Evolutionary conservation across 1,140 invertebrate species (phyloP), one percentile per base, ranked within the genome.

Genomic region (Lucilia sericata): DNA sequence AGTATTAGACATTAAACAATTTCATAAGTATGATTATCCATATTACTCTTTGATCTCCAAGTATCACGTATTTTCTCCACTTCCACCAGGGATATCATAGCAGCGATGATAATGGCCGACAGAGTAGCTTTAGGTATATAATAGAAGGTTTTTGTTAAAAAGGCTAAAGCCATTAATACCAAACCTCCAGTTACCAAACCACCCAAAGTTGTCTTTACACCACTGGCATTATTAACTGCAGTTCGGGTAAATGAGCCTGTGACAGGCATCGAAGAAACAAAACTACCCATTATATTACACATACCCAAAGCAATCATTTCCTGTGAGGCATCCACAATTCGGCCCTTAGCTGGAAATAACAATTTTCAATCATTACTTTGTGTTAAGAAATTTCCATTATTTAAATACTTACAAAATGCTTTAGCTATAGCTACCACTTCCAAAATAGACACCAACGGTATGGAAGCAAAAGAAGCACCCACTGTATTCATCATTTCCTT

Each of bases 151-250:
- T 94, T 93, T 1, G 96, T 96, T 5, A 97, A 91, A 84, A 96
- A 93, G 34, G 93, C 93, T 12, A 96, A 92, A 0, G 95, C 94
- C 84, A 96, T 86, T 70, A 97, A 89, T 4, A 97, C 94, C 76
- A 96, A 88, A n/a, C 90, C 85, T 87, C 94, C 96, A 12, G 95
- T 96, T 60, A 96, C 92, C 25, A 97, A 89, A 9, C 97, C 96
- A 19, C 96, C 96, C 83, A 96, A 93, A 2, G 96, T 94, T 1
- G 97, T 98, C 87, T 93, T 93, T 0, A 98, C 98, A 25, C 98
- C 97, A 86, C 96, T 97, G 47, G 96, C 95, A 88, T 97, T 95
- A 91, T 98, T 98, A 0, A 99, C 94, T 2, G 97, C 97, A 21
- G 97, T 98, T 85, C 97, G 93, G 0, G 96, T 96, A 91, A 97